Conservation (phyloP, 2,797 vertebrate genomes). For the Syngnathus acus region DNA sequence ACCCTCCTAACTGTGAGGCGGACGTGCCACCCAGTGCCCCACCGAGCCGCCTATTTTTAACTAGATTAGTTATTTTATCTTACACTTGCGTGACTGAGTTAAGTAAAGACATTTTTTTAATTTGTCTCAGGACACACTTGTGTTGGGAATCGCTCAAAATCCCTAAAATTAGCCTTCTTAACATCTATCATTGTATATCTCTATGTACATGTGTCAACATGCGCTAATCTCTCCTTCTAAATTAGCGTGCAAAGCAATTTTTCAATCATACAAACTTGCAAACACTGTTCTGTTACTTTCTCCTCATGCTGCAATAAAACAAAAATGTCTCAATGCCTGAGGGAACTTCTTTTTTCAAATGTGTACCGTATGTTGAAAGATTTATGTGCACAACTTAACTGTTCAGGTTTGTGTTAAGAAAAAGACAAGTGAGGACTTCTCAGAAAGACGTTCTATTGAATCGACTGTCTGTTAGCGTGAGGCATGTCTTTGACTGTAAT, state of each 20-base stretch:
- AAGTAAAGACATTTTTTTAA: no score
- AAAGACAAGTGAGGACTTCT: constrained; percentile 5
- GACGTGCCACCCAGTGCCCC: no score
- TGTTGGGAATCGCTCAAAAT: not conserved
- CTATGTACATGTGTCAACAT: not conserved
- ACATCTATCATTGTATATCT: not conserved
- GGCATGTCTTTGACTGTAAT: not conserved
- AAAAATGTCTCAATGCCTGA: not conserved
- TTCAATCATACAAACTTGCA: not conserved
- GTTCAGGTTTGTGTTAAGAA: not conserved
- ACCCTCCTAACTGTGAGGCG: no score
- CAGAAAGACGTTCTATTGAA: not conserved
- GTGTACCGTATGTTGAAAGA: not conserved
- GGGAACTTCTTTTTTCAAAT: not conserved
- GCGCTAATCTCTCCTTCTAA: not conserved
- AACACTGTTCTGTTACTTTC: not conserved
- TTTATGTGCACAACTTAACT: constrained; percentile 4
- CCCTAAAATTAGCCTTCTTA: not conserved
- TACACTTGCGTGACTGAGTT: no score
- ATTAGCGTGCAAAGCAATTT: not conserved
- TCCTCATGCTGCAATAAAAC: not conserved
- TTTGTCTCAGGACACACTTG: no score
- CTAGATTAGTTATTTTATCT: no score
- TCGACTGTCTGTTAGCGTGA: not conserved
- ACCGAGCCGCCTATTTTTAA: no score